phyloP scores from a whole-genome alignment of 2,888 invertebrate genomes.

The Aplocera efformata region DNA sequence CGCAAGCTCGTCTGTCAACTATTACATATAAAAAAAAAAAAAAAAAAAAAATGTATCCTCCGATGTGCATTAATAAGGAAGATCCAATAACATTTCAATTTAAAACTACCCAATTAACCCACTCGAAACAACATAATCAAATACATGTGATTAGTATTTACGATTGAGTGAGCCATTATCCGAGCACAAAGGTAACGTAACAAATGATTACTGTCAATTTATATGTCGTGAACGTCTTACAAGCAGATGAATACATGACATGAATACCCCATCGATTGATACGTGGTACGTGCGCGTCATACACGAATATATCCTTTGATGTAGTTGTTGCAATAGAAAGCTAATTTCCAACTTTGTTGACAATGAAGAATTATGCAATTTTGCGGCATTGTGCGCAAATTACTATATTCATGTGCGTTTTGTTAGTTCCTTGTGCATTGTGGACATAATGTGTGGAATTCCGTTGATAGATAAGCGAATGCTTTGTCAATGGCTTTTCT shows the following conservation, averaged over 20 bases:
- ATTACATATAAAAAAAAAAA: too few relatives aligned
- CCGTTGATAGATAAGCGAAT: conserved; percentile 1
- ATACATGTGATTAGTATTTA: conserved; percentile 22
- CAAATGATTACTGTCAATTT: conserved; percentile 57
- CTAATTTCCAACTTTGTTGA: conserved; percentile 56
- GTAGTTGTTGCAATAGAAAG: conserved; percentile 50
- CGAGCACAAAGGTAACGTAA: conserved; percentile 39
- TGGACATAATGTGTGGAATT: conserved; percentile 7
- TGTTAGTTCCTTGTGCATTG: conserved; percentile 24
- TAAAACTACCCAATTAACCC: conserved; percentile 11
- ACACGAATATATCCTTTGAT: conserved; percentile 48
- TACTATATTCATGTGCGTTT: conserved; percentile 36
- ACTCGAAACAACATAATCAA: conserved; percentile 25
- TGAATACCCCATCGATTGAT: conserved; percentile 47
- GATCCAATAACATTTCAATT: conserved; percentile 13
- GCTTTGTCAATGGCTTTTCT: conserved; percentile 6
- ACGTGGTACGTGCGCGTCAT: conserved; percentile 27
- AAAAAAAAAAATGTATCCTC: too few relatives aligned
- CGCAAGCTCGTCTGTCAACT: too few relatives aligned
- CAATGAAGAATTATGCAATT: conserved; percentile 61
- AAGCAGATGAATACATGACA: conserved; percentile 31
- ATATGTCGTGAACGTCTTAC: conserved; percentile 37
- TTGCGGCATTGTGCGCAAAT: conserved; percentile 50
- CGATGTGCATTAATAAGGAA: too few relatives aligned
- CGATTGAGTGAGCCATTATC: conserved; percentile 26